phyloP scores from a whole-genome alignment of 2,888 invertebrate genomes.

The Troides aeacus region DNA sequence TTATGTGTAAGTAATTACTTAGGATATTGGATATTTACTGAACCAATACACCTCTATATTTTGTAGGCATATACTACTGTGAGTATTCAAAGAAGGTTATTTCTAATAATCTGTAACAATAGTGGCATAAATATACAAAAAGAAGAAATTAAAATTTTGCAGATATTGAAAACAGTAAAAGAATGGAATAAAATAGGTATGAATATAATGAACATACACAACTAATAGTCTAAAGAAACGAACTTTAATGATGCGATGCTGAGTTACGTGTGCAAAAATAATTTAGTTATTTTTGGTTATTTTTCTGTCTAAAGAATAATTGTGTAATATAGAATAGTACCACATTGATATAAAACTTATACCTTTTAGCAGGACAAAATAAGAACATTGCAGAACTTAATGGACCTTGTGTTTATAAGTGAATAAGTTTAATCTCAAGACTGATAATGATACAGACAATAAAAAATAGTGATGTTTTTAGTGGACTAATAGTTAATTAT shows the following conservation, averaged over 20 bases:
- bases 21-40: not conserved
- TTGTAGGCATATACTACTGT: too few relatives aligned
- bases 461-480: not conserved
- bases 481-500: not conserved
- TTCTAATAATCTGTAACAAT: not conserved
- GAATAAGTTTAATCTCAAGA: not conserved
- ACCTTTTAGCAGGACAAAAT: not conserved
- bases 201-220: too few relatives aligned
- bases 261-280: too few relatives aligned
- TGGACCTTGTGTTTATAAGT: not conserved
- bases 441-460: slow-evolving; percentile 3
- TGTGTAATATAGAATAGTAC: not conserved
- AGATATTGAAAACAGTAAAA: too few relatives aligned
- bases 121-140: too few relatives aligned
- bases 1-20: not conserved
- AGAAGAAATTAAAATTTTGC: too few relatives aligned
- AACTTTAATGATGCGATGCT: too few relatives aligned
- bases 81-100: not conserved
- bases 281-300: too few relatives aligned
- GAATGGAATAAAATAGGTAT: too few relatives aligned
- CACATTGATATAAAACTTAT: not conserved
- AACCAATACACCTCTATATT: not conserved
- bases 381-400: not conserved
- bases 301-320: not conserved
- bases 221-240: too few relatives aligned